A percentile compares a stretch with the other conserved stretches of the same genome.
Evolutionary conservation across 2,888 invertebrate species (phyloP).

Genomic region (Cosmia pyralina): DNA sequence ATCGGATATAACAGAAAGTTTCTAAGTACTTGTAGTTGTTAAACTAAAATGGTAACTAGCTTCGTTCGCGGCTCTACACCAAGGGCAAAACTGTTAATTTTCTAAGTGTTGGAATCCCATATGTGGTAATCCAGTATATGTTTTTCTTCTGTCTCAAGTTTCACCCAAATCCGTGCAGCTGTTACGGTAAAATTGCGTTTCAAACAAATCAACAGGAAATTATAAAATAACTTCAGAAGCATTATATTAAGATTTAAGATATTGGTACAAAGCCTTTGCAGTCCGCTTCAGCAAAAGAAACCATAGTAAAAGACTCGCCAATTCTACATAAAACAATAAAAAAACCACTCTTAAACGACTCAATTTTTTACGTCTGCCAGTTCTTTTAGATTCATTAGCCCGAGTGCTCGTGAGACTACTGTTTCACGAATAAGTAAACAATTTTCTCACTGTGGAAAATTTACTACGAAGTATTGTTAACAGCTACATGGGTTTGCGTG

Average conservation of each 20-base stretch:
- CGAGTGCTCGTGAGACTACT: constrained; percentile 65
- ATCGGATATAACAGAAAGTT: constrained; percentile 45
- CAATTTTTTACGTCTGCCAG: constrained; percentile 34
- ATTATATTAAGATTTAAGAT: background rate
- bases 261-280: background rate
- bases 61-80: background rate
- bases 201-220: background rate
- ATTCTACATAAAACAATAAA: constrained; percentile 13
- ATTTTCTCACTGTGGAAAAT: constrained; percentile 83
- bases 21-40: constrained; percentile 32
- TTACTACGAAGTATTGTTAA: constrained; percentile 78
- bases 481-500: constrained; percentile 74
- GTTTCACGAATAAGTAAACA: constrained; percentile 77
- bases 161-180: background rate
- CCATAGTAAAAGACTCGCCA: background rate
- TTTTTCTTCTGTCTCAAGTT: background rate
- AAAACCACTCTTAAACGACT: constrained; percentile 7
- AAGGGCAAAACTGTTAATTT: constrained; percentile 26
- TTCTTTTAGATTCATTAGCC: constrained; percentile 68
- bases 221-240: background rate
- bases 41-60: constrained; percentile 46
- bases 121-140: background rate
- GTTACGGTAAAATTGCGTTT: background rate
- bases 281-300: constrained; percentile 22
- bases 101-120: constrained; percentile 2